Evolutionary conservation across 2,797 vertebrate species (phyloP), one percentile per base, ranked within the genome.

Genomic region (Harpagifer antarcticus): DNA sequence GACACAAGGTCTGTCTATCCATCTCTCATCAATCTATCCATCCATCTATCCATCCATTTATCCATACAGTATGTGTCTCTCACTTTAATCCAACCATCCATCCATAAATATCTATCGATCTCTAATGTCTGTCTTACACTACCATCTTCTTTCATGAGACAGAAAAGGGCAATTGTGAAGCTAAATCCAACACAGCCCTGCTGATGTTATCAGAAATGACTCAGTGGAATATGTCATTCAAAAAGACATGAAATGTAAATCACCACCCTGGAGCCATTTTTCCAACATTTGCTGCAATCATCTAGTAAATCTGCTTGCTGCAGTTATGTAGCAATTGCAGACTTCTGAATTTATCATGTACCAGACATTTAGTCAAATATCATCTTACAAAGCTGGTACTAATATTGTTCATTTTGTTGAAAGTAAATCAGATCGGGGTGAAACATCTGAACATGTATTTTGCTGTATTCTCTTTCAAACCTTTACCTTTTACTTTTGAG

Each of bases 211-310:
- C 68, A 37, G 47, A 49, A 54, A 37, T 0, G 42, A 63, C 66
- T 70, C 52, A 15, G 27, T 78, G 57, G 67, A 72, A 74, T 68
- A 69, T 74, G 44, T 74, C 57, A 48, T 68, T 78, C 54, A 76
- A 54, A 68, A 63, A 57, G 1, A 71, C 19, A 55, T 68, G 48
- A 65, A 63, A 86, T 78, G 76, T 66, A 82, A 83, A 84, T 72
- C 58, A 60, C 67, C 19, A 23, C 31, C 63, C 72, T 20, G 3
- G 3, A 82, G 78, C 55, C 9, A 43, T 78, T 64, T 80, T 75
- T 63, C 20, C 27, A 68, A 31, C 60, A 61, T 82, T 77, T 69
- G 44, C 6, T n/a, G 52, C 64, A 82, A 54, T 80, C 27, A 55
- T 61, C 56, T 59, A 72, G 68, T 76, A 55, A 72, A 76, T 78